A percentile compares a stretch with the other conserved stretches of the same genome.
These are phyloP conservation scores for Drosophila meridiana DNA, from an alignment of 2,888 invertebrate genomes.

Conservation along the genomic window DNA sequence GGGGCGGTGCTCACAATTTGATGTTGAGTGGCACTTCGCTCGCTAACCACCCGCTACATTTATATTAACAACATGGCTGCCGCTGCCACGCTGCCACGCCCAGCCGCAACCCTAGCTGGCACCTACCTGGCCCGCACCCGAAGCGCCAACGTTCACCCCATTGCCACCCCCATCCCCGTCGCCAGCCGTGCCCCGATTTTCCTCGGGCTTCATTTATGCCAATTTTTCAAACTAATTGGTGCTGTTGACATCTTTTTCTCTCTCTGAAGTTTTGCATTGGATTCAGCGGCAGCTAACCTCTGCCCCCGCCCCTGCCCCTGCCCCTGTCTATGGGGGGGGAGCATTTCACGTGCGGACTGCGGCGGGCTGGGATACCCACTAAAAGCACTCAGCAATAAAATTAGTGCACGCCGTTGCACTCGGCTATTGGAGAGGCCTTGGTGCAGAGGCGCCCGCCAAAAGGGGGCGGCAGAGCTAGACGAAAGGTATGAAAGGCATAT, in stretches of 20 bases:
- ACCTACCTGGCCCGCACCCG: neutral
- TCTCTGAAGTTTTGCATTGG: constrained; percentile 50
- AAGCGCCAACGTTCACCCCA: neutral
- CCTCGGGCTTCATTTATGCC: constrained; percentile 80
- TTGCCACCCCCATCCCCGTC: neutral
- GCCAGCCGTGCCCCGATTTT: constrained; percentile 2
- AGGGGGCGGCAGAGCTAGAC: neutral
- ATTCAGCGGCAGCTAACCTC: constrained; percentile 22
- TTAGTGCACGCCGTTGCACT: constrained; percentile 77
- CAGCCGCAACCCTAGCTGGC: constrained; percentile 2
- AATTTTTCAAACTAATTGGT: constrained; percentile 84
- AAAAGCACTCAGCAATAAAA: constrained; percentile 79
- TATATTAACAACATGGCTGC: constrained; percentile 56
- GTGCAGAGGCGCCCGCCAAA: constrained; percentile 19
- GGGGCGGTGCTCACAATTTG: constrained; percentile 63
- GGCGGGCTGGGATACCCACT: constrained; percentile 44
- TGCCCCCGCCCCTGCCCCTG: neutral
- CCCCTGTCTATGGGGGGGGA: constrained; percentile 19
- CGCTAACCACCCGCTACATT: constrained; percentile 40
- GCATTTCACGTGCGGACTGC: constrained; percentile 26
- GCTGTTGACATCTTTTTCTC: constrained; percentile 83
- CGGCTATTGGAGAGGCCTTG: constrained; percentile 34
- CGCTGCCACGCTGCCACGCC: constrained; percentile 32
- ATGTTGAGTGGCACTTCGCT: constrained; percentile 61
- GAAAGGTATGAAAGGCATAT: neutral